Base-by-base conservation (phyloP, 1,140 invertebrate genomes). In the Drosophila kurseongensis region DNA sequence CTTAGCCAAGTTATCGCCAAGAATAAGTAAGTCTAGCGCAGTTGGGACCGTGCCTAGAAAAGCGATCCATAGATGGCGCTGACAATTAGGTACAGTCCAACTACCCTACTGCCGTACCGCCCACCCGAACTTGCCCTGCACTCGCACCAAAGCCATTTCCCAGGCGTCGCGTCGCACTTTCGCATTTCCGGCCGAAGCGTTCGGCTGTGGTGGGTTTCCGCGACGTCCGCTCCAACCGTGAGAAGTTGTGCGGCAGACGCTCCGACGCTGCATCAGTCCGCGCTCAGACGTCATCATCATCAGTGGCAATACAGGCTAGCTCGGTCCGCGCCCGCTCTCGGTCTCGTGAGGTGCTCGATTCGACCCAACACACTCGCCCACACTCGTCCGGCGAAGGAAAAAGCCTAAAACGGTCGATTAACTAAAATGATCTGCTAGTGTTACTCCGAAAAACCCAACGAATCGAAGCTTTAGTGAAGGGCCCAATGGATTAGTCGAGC, bases 191-290 rank as follows among this genome's bases (percentile, higher is more conserved):
- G 80, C 59, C 65, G 47, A 47, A 55, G 55, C 59, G 48, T 58
- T 84, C 81, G 81, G 78, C 68, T 78, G 65, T 86, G 82, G 82
- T 86, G 82, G 66, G 59, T 86, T 81, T 72, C 41, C 48, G 47
- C 16, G 38, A 38, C 54, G 47, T 32, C 23, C 13, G 47, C 47
- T 50, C 47, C 40, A 40, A 14, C 29, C 40, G 44, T 38, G 38
- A 38, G 62, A 78, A 72, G 45, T 47, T 59, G 74, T 59, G 63
- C 12, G 61, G 68, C 68, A 86, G 82, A 81, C 78, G 75, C 63
- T 52, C 48, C 76, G 77, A 54, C 82, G 78, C 66, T 68, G 32
- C 57, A 78, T 80, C 62, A 85, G 82, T 85, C 66, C 73, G 78
- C 68, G 71, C 66, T 86, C 42, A 81, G 69, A 63, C 81, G 77